A percentile compares a stretch with the other conserved stretches of the same genome.
Evolutionary conservation across 2,888 invertebrate species (phyloP).

Genomic region (Rhagonycha fulva): DNA sequence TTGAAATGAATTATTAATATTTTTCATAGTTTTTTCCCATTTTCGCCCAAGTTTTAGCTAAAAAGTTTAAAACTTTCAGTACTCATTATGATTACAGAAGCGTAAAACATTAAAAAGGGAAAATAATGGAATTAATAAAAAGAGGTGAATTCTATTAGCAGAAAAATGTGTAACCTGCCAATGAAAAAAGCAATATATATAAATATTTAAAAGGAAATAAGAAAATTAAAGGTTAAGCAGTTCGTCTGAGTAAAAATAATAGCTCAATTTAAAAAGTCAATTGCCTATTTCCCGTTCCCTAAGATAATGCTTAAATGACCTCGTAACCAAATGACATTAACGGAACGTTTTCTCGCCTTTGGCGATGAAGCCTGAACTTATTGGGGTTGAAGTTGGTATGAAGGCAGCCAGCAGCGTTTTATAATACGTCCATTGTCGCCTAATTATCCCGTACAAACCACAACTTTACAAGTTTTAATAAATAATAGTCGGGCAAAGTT

Average conservation of each 20-base stretch:
- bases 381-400: slow-evolving; percentile 27
- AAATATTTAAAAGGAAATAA: slow-evolving; percentile 28
- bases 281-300: slow-evolving; percentile 47
- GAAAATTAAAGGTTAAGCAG: slow-evolving; percentile 28
- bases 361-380: slow-evolving; percentile 37
- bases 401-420: slow-evolving; percentile 27
- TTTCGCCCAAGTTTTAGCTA: neutral
- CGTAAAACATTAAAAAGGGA: neutral
- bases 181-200: neutral
- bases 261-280: slow-evolving; percentile 48
- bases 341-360: slow-evolving; percentile 44
- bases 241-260: slow-evolving; percentile 33
- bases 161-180: neutral
- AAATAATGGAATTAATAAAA: neutral
- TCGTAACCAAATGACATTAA: slow-evolving; percentile 49
- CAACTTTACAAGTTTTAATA: slow-evolving; percentile 40
- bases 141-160: neutral
- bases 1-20: neutral
- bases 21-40: neutral
- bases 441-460: slow-evolving; percentile 37
- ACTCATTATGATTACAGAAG: neutral
- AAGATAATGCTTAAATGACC: slow-evolving; percentile 46
- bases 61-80: neutral
- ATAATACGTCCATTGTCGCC: slow-evolving; percentile 38
- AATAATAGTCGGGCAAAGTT: slow-evolving; percentile 29